Conservation (phyloP, 2,113 vertebrate species). For the Butastur rufipennis region DNA sequence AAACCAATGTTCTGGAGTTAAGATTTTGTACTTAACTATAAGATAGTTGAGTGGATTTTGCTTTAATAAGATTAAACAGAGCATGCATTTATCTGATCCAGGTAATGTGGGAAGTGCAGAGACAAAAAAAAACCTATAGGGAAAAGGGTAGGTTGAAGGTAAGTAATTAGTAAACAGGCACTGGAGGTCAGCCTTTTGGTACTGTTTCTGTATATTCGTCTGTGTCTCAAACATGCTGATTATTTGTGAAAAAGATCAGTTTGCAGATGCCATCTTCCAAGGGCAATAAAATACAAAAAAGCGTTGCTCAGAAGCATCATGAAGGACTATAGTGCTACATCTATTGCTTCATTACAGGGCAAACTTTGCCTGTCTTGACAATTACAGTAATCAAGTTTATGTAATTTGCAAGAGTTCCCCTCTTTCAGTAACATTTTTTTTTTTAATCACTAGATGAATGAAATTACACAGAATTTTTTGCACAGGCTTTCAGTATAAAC, state of each 20-base stretch:
- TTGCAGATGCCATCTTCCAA: not conserved
- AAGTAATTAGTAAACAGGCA: not conserved
- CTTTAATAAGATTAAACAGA: conserved; percentile 59
- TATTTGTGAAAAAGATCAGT: not conserved
- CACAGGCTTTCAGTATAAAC: not conserved
- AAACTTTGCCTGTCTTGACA: conserved; percentile 1
- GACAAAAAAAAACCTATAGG: not conserved
- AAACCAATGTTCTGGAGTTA: conserved; percentile 40
- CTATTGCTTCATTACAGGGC: not conserved
- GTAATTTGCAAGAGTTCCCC: not conserved
- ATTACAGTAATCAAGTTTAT: not conserved
- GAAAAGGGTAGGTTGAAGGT: not conserved
- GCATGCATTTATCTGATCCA: conserved; percentile 55
- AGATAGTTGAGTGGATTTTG: conserved; percentile 58
- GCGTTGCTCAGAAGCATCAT: not conserved
- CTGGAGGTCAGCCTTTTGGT: not conserved
- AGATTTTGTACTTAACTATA: conserved; percentile 52
- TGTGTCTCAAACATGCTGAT: not conserved
- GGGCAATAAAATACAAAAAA: not conserved
- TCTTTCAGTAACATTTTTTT: not conserved
- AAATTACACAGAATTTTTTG: not conserved
- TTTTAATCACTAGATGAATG: not conserved
- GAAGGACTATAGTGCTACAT: not conserved
- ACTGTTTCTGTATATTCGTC: not conserved
- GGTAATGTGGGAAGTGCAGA: not conserved